Percentiles rank a stretch among this genome's conserved stretches.
These are phyloP conservation scores for Apotomis capreana DNA, from an alignment of 2,888 invertebrate species.

Conservation along the genomic window DNA sequence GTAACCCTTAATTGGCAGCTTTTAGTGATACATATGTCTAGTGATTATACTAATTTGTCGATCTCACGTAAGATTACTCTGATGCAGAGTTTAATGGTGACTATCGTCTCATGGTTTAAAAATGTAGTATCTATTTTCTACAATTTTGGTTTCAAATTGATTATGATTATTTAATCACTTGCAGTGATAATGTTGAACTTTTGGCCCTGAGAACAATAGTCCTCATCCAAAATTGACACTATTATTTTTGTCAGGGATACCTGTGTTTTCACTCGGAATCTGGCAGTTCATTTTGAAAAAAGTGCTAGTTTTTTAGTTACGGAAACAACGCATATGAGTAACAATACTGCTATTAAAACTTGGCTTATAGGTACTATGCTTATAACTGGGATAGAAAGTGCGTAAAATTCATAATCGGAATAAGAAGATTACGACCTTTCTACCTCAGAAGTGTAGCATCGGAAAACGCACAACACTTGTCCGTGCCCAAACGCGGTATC, in stretches of 20 bases:
- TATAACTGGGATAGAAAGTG: too few relatives aligned
- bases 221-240: slow-evolving; percentile 6
- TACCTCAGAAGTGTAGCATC: too few relatives aligned
- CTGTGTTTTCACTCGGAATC: neutral
- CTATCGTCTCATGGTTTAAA: slow-evolving; percentile 1
- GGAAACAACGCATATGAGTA: neutral
- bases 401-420: too few relatives aligned
- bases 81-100: slow-evolving; percentile 16
- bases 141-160: neutral
- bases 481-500: neutral
- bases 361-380: too few relatives aligned
- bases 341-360: neutral
- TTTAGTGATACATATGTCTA: slow-evolving; percentile 21
- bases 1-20: slow-evolving; percentile 30
- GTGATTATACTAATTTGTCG: slow-evolving; percentile 32
- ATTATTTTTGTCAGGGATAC: slow-evolving; percentile 4
- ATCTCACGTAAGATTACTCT: slow-evolving; percentile 36
- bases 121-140: neutral
- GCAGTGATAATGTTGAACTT: too few relatives aligned
- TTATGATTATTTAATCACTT: too few relatives aligned
- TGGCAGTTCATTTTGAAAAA: neutral
- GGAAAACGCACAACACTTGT: slow-evolving; percentile 19
- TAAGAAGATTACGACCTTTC: neutral
- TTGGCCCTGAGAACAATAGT: neutral
- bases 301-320: neutral